phyloP scores from a whole-genome alignment of 1,140 invertebrate genomes.

The Hyles euphorbiae region DNA sequence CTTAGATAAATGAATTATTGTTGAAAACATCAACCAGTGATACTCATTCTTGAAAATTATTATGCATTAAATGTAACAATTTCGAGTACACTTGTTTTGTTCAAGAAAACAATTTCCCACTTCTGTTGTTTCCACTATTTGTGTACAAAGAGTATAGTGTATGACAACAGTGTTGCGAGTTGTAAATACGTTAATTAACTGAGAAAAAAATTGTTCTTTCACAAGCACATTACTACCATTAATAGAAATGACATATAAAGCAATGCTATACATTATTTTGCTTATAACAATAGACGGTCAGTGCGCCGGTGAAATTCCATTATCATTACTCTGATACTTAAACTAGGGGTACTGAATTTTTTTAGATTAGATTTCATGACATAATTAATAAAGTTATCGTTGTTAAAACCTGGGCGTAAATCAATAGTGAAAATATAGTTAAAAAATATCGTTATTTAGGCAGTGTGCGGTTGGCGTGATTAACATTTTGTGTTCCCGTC shows the following conservation, averaged over 20 bases:
- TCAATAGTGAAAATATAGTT: slow-evolving; percentile 8
- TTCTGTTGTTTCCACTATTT: slow-evolving; percentile 33
- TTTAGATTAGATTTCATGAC: background rate
- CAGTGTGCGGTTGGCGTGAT: slow-evolving; percentile 45
- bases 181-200: background rate
- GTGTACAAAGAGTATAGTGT: slow-evolving; percentile 22
- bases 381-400: background rate
- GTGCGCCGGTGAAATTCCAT: no score
- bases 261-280: no score
- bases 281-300: no score
- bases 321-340: background rate
- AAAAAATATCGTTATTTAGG: slow-evolving; percentile 13
- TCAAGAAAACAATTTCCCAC: background rate
- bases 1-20: slow-evolving; percentile 4
- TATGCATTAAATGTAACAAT: no score
- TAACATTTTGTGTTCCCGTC: slow-evolving; percentile 67
- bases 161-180: slow-evolving; percentile 16
- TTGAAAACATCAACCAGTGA: slow-evolving; percentile 13
- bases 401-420: background rate
- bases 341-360: background rate
- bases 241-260: no score
- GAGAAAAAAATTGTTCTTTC: background rate
- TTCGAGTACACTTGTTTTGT: no score
- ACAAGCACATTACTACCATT: no score
- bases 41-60: slow-evolving; percentile 1